Evolutionary conservation across 1,140 invertebrate species (phyloP), one percentile per base, ranked within the genome.

Genomic region (Hyles vespertilio): DNA sequence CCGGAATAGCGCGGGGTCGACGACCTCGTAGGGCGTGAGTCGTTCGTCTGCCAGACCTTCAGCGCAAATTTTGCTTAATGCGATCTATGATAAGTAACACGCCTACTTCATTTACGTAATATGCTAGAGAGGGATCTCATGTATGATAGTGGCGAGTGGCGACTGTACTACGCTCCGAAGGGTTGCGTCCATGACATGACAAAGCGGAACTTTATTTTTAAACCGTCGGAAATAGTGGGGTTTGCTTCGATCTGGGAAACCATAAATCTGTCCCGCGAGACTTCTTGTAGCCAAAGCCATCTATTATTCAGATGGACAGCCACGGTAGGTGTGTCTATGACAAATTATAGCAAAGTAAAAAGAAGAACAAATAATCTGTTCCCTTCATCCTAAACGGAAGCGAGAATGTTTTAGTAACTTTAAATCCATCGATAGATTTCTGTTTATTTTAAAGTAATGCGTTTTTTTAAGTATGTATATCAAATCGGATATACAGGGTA

Each of bases 1-100:
- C 68, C 67, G 73, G 66, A 63, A 60, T 65, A 60, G 62, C 47
- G 62, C 61, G 70, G 62, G 81, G 79, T 79, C 84, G 56, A 67
- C 61, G 85, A 84, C 72, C 84, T 67, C 68, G 63, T 43, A 55
- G 72, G 72, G 52, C 43, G 54, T 46, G 56, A 58, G 55, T 40
- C 56, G 55, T 52, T 22, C 48, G 52, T 46, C 56, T 67, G 47
- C 69, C 69, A 72, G 73, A 74, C 74, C 76, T 82, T 68, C 70
- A 77, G 63, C 64, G 74, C 69, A 70, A 78, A 79, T 79, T 72
- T 76, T 78, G 72, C 74, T 77, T 79, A 81, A 73, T 72, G 69
- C 72, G 59, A 78, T 76, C 74, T 73, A 69, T 74, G 71, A 77
- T 76, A 77, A 77, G 73, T 70, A 71, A 70, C 68, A 65, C 58